Evolutionary conservation across 2,888 invertebrate genomes (phyloP).

Genomic region (Tetragonula carbonaria): DNA sequence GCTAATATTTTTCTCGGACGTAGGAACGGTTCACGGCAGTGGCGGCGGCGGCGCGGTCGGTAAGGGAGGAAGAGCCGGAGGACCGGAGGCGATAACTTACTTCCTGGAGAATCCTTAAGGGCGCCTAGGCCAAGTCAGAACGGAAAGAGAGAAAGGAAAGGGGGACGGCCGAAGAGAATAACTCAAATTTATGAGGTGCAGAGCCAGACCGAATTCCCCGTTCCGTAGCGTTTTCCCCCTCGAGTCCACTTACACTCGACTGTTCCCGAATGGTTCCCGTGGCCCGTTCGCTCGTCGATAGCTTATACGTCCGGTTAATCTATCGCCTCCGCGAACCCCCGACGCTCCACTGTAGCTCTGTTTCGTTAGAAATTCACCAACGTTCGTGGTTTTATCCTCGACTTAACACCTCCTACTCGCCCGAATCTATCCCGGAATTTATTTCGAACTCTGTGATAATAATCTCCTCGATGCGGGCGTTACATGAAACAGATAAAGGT

Average conservation of each 20-base stretch:
- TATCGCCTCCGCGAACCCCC: conserved; percentile 33
- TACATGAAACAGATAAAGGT: too few relatives aligned
- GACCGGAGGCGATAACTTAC: conserved; percentile 70
- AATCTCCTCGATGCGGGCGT: not conserved
- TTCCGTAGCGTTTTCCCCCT: conserved; percentile 75
- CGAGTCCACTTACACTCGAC: conserved; percentile 79
- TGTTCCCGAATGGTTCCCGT: conserved; percentile 55
- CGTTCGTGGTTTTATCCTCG: not conserved
- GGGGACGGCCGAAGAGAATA: conserved; percentile 74
- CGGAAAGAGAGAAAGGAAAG: conserved; percentile 62
- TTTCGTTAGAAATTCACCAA: conserved; percentile 30
- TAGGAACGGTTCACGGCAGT: conserved; percentile 25
- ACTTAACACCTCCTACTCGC: not conserved
- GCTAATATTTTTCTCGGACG: conserved; percentile 70
- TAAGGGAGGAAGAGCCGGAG: conserved; percentile 42
- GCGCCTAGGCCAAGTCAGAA: conserved; percentile 65
- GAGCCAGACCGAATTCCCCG: conserved; percentile 80
- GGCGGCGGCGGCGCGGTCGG: not conserved
- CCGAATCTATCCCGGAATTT: not conserved
- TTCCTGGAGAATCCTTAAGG: conserved; percentile 71
- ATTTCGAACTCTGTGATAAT: not conserved
- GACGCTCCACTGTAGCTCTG: conserved; percentile 23
- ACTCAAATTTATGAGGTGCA: conserved; percentile 81
- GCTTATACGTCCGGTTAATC: conserved; percentile 41
- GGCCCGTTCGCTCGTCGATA: conserved; percentile 42